Percentiles rank a stretch among this genome's conserved stretches.
Conservation (phyloP, 2,797 vertebrate genomes). For the Kryptolebias ocellatus region DNA sequence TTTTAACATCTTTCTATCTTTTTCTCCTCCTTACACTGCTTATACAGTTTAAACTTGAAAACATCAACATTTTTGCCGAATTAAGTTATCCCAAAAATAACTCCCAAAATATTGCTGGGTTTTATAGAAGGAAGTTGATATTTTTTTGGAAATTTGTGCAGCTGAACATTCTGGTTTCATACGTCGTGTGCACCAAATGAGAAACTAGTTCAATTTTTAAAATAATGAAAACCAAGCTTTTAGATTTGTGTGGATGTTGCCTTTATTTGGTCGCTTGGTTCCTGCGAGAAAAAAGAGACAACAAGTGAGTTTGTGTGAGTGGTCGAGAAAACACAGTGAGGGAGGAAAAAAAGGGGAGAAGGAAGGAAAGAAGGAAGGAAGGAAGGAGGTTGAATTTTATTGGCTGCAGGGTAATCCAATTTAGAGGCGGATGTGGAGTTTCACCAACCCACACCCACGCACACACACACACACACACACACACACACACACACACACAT, state of each 20-base stretch:
- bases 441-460: slow-evolving; percentile 53
- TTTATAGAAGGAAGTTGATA: no score
- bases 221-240: not conserved
- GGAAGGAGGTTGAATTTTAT: slow-evolving; percentile 43
- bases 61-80: no score
- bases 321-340: slow-evolving; percentile 33
- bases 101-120: no score
- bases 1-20: no score
- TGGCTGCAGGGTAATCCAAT: slow-evolving; percentile 80
- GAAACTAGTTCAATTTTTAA: not conserved
- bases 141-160: no score
- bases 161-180: no score
- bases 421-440: slow-evolving; percentile 77
- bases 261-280: slow-evolving; percentile 1
- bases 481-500: slow-evolving; percentile 23
- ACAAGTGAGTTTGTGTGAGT: slow-evolving; percentile 8
- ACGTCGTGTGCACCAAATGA: no score
- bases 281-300: not conserved
- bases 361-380: slow-evolving; percentile 6
- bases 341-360: slow-evolving; percentile 1
- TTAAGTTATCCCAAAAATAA: no score
- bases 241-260: not conserved
- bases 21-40: no score
- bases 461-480: slow-evolving; percentile 26
- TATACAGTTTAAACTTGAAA: no score